Evolutionary conservation across 2,113 vertebrate genomes (phyloP), one percentile per base, ranked within the genome.

Genomic region (Mystacornis crossleyi): DNA sequence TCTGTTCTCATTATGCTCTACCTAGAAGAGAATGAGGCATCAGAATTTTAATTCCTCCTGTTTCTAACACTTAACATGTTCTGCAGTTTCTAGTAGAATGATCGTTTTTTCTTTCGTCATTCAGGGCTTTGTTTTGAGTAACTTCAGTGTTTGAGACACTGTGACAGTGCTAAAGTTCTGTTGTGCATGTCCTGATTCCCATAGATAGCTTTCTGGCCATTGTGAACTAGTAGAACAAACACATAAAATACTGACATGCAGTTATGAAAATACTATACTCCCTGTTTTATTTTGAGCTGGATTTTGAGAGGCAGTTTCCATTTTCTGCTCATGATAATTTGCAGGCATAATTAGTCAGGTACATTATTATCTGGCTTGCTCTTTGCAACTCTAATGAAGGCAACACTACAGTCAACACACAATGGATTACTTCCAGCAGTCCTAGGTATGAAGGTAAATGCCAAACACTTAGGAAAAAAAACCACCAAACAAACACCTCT

Each of bases 1-100:
- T 95, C 70, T 92, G 3, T 94, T 82, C 70, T 95, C 67, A 89
- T 96, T 96, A 95, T 92, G 50, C 88, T 97, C 57, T 89, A 84
- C 85, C 23, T 94, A 55, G 91, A 83, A 93, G 81, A 82, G 89
- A 93, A 96, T 84, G 57, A 94, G 28, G 28, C 42, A 93, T 23
- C 48, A 31, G 55, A 95, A 93, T 64, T 92, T 81, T 90, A 91
- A 89, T 96, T 89, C 26, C 50, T 90, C 18, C 45, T 73, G 12
- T 78, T 89, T 86, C 86, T 96, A 91, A 75, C 34, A 48, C 53
- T 81, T 91, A 64, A 81, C 23, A 21, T 79, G 3, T 67, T 86
- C 29, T 70, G 10, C 3, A 2, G 10, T 78, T 92, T 81, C 60
- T 78, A 29, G 6, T 12, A 38, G 36, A 94, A 81, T 20, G 6